Base-by-base conservation (phyloP, 2,797 vertebrate species). In the Mormyrus hasselquistii region DNA sequence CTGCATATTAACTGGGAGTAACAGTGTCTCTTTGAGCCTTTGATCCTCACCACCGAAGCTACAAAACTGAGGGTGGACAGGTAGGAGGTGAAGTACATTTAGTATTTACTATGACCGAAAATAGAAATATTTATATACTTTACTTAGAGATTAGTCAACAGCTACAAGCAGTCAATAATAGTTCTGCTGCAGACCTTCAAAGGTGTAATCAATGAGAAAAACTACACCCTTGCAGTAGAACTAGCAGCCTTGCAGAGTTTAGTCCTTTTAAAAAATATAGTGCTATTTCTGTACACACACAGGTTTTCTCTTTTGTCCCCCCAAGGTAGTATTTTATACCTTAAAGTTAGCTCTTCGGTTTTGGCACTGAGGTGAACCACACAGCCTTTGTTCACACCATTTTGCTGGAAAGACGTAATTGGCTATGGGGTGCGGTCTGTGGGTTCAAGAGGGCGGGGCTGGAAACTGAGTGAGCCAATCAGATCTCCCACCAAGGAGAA, bases 181-280 rank as follows among this genome's bases (percentile, higher is more conserved):
- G 38, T 82, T 82, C 76, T 82, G 76, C 76, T 82, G 41, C 41
- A 82, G 76, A 47, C 38, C 41, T 82, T 82, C 41, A 82, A 82
- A 82, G 76, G 41, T 82, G 76, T 47, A 82, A 82, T 82, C 76
- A 44, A 82, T n/a, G 76, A 82, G 76, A 44, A 82, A 82, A 44
- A 82, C 41, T 6, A 82, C 76, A 82, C 41, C 76, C 76, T 47
- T n/a, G 69, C 14, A 44, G 76, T 10, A 82, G 38, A 38, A 41
- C 41, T 82, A 82, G 76, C 76, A 82, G 76, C 76, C 41, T 82
- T 47, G 38, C 76, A 82, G 76, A 47, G 19, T 82, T 82, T 82
- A 82, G 76, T 82, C 41, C 76, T 82, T 82, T 82, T 82, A 82
- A 82, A 82, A 82, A 82, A 82, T 82, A 82, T 82, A 82, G 76